Base-by-base conservation (phyloP, 2,113 vertebrate genomes). In the Ceuthmochares aereus region DNA sequence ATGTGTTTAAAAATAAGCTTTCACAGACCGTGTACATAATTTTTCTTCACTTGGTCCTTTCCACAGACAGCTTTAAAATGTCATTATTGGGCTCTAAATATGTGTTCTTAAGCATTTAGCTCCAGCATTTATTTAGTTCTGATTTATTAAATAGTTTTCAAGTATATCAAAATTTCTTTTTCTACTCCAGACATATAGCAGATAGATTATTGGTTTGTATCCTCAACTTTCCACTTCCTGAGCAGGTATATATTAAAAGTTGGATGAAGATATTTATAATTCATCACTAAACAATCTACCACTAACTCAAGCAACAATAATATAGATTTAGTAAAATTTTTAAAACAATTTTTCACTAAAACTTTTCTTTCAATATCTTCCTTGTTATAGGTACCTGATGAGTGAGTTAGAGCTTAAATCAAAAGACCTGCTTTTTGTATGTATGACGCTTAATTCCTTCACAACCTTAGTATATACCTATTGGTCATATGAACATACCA, bases 391-490 rank as follows among this genome's bases (percentile, higher is more conserved):
- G 40, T 14, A 60, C 2, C 6, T 42, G 36, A 32, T 32, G 18
- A 80, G 45, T 43, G n/a, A 90, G 86, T 66, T 37, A 75, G 17
- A 85, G 58, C 13, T 60, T 59, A 86, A 68, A 83, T 56, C 75
- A 59, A 32, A 86, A 73, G n/a, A 37, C 3, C 4, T 58, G 2
- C 4, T 83, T 12, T 52, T 54, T 1, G 0, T 15, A 22, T 32
- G 4, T 34, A 36, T 0, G 3, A 60, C 56, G 14, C 3, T 4
- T 30, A 40, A 6, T 1, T 58, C 45, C n/a, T 74, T 43, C 74
- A 30, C 9, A 69, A 27, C 14, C 52, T 34, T 73, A 14, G 23
- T 45, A 10, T 67, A 25, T 54, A 19, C 14, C 15, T 25, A 11
- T 29, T 73, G 29, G 8, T 72, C 54, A 18, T 27, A 12, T 40